These are phyloP conservation scores for Acrossocheilus fasciatus DNA, from an alignment of 2,797 vertebrate species.

Conservation along the genomic window DNA sequence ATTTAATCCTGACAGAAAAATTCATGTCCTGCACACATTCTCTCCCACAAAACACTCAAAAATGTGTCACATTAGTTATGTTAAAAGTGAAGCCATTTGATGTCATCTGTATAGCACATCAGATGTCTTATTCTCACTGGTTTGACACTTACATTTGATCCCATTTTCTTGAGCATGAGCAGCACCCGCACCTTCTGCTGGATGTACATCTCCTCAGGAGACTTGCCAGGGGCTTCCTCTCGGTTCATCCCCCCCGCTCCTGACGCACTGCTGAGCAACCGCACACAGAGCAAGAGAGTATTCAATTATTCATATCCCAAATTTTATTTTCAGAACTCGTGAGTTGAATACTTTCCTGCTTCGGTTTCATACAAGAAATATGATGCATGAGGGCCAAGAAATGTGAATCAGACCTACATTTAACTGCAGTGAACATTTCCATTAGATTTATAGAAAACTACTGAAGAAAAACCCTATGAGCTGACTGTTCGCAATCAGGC, in stretches of 20 bases:
- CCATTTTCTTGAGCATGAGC: slow-evolving; percentile 99
- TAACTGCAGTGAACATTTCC: background rate
- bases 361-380: background rate
- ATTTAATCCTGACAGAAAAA: background rate
- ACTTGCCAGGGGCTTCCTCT: slow-evolving; percentile 96
- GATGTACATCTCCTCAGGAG: slow-evolving; percentile 99
- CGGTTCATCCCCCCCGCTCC: slow-evolving; percentile 99
- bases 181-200: slow-evolving; percentile 99
- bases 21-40: background rate
- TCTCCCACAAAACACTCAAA: background rate
- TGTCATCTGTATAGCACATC: background rate
- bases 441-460: background rate
- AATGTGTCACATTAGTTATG: background rate
- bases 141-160: slow-evolving; percentile 91
- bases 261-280: slow-evolving; percentile 75
- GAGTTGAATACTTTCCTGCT: slow-evolving; percentile 9
- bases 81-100: background rate
- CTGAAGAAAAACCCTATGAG: background rate
- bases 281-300: slow-evolving; percentile 46
- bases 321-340: slow-evolving; percentile 8
- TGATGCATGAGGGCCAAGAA: background rate
- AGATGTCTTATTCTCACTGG: background rate
- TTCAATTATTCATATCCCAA: background rate
- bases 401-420: background rate
- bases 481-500: background rate